Conservation (phyloP, 2,797 vertebrate genomes). For the Orientallactaga sibirica region DNA sequence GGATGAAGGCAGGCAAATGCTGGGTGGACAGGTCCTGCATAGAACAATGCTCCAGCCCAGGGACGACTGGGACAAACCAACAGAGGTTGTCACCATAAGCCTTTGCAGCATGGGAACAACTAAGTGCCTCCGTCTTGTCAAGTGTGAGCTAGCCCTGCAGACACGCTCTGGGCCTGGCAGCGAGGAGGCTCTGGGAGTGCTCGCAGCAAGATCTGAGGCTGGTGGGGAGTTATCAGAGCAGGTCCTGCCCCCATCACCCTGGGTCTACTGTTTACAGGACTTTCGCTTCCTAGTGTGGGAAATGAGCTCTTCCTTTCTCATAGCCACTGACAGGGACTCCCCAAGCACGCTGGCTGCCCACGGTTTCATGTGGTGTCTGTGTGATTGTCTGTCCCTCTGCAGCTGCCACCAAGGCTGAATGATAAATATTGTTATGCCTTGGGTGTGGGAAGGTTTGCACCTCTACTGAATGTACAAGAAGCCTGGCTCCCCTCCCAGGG, state of each 20-base stretch:
- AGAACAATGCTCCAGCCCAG: neutral
- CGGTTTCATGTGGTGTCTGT: neutral
- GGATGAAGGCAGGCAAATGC: fast-evolving
- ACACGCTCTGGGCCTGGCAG: fast-evolving
- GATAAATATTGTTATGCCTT: constrained; percentile 72
- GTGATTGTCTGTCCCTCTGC: constrained; percentile 51
- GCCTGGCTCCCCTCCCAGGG: neutral
- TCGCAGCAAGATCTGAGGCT: fast-evolving
- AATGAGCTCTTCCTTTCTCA: neutral
- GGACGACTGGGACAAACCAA: too few species aligned
- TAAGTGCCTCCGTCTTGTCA: neutral
- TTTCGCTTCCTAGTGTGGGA: constrained; percentile 13
- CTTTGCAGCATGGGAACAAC: neutral
- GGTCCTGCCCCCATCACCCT: fast-evolving
- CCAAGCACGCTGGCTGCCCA: neutral
- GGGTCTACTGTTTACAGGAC: neutral
- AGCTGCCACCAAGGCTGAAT: constrained; percentile 43
- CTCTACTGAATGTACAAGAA: constrained; percentile 68
- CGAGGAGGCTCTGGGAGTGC: neutral
- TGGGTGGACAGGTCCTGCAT: too few species aligned
- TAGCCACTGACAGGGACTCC: neutral
- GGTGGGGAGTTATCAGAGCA: neutral
- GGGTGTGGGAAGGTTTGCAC: constrained; percentile 53
- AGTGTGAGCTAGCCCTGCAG: fast-evolving
- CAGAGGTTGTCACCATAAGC: neutral